Conservation (phyloP, 2,797 vertebrate species). For the Pagetopsis macropterus region DNA sequence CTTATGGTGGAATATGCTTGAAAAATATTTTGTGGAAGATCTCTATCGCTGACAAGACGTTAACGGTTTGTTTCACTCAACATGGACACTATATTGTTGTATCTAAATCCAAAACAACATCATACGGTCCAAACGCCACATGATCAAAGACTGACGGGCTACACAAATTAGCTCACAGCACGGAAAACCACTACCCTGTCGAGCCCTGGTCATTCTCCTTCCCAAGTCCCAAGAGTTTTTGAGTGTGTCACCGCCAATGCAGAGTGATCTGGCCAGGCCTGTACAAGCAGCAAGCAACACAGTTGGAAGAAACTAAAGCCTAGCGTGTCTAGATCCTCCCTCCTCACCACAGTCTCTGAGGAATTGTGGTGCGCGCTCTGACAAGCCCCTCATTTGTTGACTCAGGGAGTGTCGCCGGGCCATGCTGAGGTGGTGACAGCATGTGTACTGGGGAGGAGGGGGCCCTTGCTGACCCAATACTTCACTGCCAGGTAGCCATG, state of each 20-base stretch:
- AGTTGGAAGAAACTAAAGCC: slow-evolving; percentile 76
- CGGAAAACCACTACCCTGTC: slow-evolving; percentile 42
- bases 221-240: slow-evolving; percentile 17
- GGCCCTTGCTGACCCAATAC: slow-evolving; percentile 67
- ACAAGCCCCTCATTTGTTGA: slow-evolving; percentile 84
- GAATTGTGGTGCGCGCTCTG: slow-evolving; percentile 82
- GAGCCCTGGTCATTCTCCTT: slow-evolving; percentile 44
- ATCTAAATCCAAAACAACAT: slow-evolving; percentile 26
- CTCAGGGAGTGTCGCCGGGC: slow-evolving; percentile 83
- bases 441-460: slow-evolving; percentile 64
- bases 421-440: slow-evolving; percentile 82
- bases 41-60: slow-evolving; percentile 15
- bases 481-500: slow-evolving; percentile 76
- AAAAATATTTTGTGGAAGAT: slow-evolving; percentile 7
- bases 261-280: slow-evolving; percentile 41
- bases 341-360: slow-evolving; percentile 77
- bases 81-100: not conserved
- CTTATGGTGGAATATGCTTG: slow-evolving; percentile 23
- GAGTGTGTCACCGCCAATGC: slow-evolving; percentile 39
- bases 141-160: slow-evolving; percentile 28
- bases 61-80: slow-evolving; percentile 26
- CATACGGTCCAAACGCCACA: slow-evolving; percentile 19
- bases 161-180: slow-evolving; percentile 42
- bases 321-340: slow-evolving; percentile 74
- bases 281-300: slow-evolving; percentile 59